Base-by-base conservation (phyloP, 2,797 vertebrate species). In the Pteronotus mesoamericanus region DNA sequence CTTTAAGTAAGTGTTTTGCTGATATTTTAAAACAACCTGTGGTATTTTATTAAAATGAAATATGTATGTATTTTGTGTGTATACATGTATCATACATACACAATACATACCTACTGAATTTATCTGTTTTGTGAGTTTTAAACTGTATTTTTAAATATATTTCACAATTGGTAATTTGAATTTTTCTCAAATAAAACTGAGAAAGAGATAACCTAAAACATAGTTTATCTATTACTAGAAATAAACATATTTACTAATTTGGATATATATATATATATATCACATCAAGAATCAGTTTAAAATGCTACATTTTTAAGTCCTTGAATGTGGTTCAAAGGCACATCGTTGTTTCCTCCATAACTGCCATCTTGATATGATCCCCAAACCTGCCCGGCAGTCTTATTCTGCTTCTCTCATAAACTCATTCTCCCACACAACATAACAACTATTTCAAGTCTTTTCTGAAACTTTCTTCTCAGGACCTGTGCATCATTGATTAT, bases 1-100 rank as follows among this genome's bases (percentile, higher is more conserved):
- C 74, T 91, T 91, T 9, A 77, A 72, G 44, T 92, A 34, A 71
- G 26, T 69, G 26, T n/a, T 91, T 75, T 14, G 19, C 46, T 85
- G 44, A 29, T 89, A 78, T 79, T 86, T 89, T 86, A 53, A 86
- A 78, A 61, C 39, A 83, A 59, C 26, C 29, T 91, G 14, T 51
- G 11, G 18, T 55, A 29, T 86, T 86, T 85, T 32, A 4, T 96
- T 93, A 86, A 79, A 91, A 74, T 92, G 42, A 90, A 80, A 85
- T 77, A 16, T 48, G 19, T 48, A 2, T 78, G 26, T 64, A 6
- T 39, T 42, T 37, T 39, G 26, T 74, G 71, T 80, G 10, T 44
- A 21, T 32, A 8, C 10, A 7, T 19, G 8, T 78, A 37, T 24
- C 32, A 16, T 78, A 37, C 42, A 34, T 48, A 44, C 6, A 55